Evolutionary conservation across 2,888 invertebrate species (phyloP).

Genomic region (Sympetrum striolatum): DNA sequence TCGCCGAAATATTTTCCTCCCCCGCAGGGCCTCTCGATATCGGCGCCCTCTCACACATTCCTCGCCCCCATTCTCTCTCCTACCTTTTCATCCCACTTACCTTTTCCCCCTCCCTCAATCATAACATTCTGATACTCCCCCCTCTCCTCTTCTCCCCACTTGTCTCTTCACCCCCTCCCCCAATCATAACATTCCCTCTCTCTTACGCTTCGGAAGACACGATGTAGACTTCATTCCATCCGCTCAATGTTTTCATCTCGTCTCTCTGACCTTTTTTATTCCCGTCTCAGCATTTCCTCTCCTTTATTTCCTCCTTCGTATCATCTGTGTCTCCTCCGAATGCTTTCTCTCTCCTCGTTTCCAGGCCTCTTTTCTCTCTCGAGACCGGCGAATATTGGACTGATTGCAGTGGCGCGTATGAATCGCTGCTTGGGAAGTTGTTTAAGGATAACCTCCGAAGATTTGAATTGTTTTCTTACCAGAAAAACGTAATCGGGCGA

Average conservation of each 20-base stretch:
- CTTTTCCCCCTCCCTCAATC: too few relatives aligned
- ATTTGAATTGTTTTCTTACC: neutral
- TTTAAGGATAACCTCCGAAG: neutral
- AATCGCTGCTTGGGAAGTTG: neutral
- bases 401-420: neutral
- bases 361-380: neutral
- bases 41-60: neutral
- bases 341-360: neutral
- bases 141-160: neutral
- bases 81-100: neutral
- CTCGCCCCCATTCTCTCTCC: neutral
- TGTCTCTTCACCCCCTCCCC: neutral
- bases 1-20: neutral
- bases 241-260: neutral
- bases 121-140: too few relatives aligned
- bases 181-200: neutral
- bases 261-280: neutral
- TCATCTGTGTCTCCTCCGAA: neutral
- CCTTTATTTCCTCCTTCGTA: neutral
- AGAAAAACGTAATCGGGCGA: neutral
- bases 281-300: neutral
- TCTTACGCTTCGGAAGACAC: neutral
- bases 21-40: neutral
- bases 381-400: neutral
- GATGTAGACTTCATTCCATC: neutral